Evolutionary conservation across 2,888 invertebrate species (phyloP).

Genomic region (Griposia aprilina): DNA sequence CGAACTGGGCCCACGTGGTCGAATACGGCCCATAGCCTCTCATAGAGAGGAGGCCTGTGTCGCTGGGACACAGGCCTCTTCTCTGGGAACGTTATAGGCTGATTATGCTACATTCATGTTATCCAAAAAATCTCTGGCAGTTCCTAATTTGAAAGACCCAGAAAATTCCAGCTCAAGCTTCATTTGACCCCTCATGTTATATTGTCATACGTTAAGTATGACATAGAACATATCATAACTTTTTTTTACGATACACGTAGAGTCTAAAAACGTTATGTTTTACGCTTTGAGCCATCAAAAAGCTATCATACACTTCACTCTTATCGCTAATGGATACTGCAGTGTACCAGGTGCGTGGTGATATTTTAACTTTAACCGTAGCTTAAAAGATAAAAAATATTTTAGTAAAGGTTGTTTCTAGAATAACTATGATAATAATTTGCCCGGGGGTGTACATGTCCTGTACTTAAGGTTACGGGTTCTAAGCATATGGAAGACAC

Average conservation of each 20-base stretch:
- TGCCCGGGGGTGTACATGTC: not conserved
- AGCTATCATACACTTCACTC: conserved; percentile 26
- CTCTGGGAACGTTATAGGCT: too few species aligned
- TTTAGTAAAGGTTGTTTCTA: not conserved
- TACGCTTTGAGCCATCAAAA: conserved; percentile 51
- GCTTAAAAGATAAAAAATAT: not conserved
- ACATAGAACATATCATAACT: conserved; percentile 8
- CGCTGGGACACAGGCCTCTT: too few species aligned
- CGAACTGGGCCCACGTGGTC: too few species aligned
- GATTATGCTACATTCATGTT: too few species aligned
- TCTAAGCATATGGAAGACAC: too few species aligned
- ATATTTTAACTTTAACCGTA: conserved; percentile 1
- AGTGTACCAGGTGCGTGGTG: not conserved
- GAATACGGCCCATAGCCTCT: too few species aligned
- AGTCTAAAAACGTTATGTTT: conserved; percentile 40
- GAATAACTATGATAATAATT: not conserved
- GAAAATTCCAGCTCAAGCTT: not conserved
- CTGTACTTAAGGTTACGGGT: not conserved
- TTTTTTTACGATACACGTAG: conserved; percentile 44
- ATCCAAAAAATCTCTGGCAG: not conserved
- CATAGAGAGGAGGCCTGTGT: too few species aligned
- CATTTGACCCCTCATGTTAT: not conserved
- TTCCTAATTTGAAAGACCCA: not conserved
- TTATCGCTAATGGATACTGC: conserved; percentile 48
- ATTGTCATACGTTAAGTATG: conserved; percentile 11